phyloP scores from a whole-genome alignment of 2,888 invertebrate species.

The Camptogramma bilineatum region DNA sequence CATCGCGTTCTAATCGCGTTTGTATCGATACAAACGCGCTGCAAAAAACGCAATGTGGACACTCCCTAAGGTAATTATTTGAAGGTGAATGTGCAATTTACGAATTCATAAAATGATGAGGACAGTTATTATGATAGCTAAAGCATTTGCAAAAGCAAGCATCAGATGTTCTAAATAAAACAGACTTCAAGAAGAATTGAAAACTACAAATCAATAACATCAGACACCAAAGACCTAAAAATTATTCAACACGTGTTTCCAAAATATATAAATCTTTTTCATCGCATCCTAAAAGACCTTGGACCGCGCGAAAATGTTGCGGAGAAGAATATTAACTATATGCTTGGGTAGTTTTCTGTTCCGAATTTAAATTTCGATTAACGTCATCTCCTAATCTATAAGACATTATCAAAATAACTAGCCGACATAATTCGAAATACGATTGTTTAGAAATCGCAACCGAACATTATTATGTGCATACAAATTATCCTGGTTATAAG shows the following conservation, averaged over 20 bases:
- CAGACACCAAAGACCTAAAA: conserved; percentile 23
- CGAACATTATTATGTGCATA: no score
- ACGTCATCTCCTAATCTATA: conserved; percentile 29
- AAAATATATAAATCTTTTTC: conserved; percentile 47
- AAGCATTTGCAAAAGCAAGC: neutral
- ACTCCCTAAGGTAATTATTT: no score
- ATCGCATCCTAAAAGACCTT: conserved; percentile 45
- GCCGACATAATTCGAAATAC: no score
- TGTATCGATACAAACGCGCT: no score
- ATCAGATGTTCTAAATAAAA: neutral
- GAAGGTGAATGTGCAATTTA: no score
- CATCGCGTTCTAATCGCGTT: no score
- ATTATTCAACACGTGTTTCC: conserved; percentile 14
- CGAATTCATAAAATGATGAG: no score
- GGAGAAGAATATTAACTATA: conserved; percentile 23
- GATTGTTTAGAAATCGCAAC: no score
- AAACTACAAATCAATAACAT: conserved; percentile 10
- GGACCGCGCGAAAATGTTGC: conserved; percentile 31
- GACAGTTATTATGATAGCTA: no score
- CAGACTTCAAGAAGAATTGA: conserved; percentile 8
- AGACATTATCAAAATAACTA: neutral
- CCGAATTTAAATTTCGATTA: conserved; percentile 34
- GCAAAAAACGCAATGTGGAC: no score
- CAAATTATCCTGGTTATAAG: no score
- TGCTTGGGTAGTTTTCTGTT: conserved; percentile 31